A percentile compares a stretch with the other conserved stretches of the same genome.
Conservation (phyloP, 2,113 vertebrate genomes). For the Colius striatus region DNA sequence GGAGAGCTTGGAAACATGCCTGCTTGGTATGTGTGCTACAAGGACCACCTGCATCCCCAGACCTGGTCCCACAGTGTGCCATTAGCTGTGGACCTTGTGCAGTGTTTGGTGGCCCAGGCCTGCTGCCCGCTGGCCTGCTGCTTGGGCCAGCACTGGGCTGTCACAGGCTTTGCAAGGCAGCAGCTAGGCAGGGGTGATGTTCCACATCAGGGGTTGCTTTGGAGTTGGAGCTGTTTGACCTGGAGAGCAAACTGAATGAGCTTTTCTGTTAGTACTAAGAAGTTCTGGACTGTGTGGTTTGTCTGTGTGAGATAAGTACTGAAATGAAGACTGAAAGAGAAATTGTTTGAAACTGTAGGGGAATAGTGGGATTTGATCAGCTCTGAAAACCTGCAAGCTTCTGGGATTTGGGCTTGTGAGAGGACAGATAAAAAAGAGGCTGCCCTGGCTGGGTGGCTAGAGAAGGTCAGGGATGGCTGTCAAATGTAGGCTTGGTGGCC, state of each 20-base stretch:
- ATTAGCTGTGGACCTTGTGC: no score
- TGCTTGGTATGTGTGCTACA: accelerated
- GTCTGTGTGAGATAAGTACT: background rate
- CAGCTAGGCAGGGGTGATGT: background rate
- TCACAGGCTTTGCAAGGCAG: background rate
- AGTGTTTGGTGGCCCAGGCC: background rate
- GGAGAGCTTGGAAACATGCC: background rate
- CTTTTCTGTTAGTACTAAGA: background rate
- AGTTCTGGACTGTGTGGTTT: background rate
- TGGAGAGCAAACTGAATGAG: background rate
- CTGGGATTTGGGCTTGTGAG: background rate
- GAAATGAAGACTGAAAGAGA: background rate
- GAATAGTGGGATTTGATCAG: background rate
- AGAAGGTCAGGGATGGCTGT: background rate
- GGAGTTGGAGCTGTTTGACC: background rate
- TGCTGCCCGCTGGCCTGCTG: background rate
- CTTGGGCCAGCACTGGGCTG: accelerated
- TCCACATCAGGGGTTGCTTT: background rate
- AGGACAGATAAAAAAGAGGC: background rate
- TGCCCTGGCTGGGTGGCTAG: background rate
- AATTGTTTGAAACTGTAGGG: background rate
- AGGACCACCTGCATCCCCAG: background rate
- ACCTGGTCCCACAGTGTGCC: background rate
- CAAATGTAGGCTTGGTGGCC: background rate
- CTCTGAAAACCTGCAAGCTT: background rate